Evolutionary conservation across 2,888 invertebrate species (phyloP), one percentile per base, ranked within the genome.

Genomic region (Pyrrhosoma nymphula): DNA sequence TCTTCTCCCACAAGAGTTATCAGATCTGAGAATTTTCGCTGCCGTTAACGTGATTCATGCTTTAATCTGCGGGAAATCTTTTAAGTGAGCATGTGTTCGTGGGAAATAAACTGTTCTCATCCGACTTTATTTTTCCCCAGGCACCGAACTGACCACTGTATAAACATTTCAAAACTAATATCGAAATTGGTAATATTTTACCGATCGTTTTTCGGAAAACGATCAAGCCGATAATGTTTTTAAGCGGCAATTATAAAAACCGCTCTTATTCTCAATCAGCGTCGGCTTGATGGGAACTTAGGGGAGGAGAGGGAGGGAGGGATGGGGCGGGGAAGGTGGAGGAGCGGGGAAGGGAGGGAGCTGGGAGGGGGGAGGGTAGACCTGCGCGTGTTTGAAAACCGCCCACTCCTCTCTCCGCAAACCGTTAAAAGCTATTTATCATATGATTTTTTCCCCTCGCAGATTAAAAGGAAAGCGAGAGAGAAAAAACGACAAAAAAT

Each of bases 231-330:
- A 89, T 55, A 55, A 89, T 89, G 89, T 89, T 89, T 60, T 89
- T 89, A 89, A 89, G 56, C 89, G 89, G 89, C 89, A 89, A 89
- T 89, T 89, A 89, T 89, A 89, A 89, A 88, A 89, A 89, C 89
- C 55, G n/a, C 89, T 35, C 89, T 89, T 89, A 89, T 89, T 89
- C 89, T 89, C 89, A 89, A 89, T 89, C 56, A 89, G 56, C 89
- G 47, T 89, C 89, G 89, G 56, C 89, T 89, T 26, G 89, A 89
- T 89, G 26, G 88, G 8, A n/a, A 16, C n/a, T 4, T 55, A n/a
- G 55, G n/a, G 89, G 20, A 18, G 20, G 14, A 12, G 39, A 20
- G 56, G 14, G n/a, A n/a, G 56, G 89, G 39, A 20, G 0, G 89
- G 20, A 23, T 12, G 47, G 47, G 26, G 55, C n/a, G 89, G 20